Evolutionary conservation across 2,797 vertebrate species (phyloP), one percentile per base, ranked within the genome.

Genomic region (Echeneis naucrates): DNA sequence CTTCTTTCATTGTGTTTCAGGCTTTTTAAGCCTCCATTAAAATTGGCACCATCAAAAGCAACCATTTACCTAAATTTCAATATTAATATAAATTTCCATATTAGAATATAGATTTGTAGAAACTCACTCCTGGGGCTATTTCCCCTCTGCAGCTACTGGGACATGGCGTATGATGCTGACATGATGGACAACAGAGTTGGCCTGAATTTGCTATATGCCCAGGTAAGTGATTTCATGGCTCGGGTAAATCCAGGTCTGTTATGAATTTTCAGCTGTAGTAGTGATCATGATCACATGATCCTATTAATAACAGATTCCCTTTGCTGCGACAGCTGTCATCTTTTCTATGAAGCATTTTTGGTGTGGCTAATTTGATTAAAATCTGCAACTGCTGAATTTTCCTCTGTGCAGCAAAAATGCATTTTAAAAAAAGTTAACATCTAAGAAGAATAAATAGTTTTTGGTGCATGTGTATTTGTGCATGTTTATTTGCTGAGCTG

Each of bases 171-270:
- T 2, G 98, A 99, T 0, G 90, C 92, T 0, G 98, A 99, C 8
- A 96, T 98, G 13, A 99, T 99, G 97, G 98, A 99, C 83, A 97
- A 96, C 88, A 91, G 95, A 17, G 96, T 99, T 68, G 97, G 98
- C 68, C 83, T 99, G 66, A 98, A 97, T 85, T 88, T 99, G 88
- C 93, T 99, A 23, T 99, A 99, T 12, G 95, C 96, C 0, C 98
- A 99, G 97, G 98, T 98, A 91, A 93, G 94, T 51, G 17, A 30
- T 59, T 50, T 47, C 9, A 59, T 45, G 24, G 52, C 33, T 33
- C 23, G 1, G 3, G 17, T 30, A 45, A 64, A 61, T 11, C 2
- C 52, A 24, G 24, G 4, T 4, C 42, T 32, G 21, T 8, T 2
- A 2, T 56, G 62, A 53, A 24, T 51, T 62, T 54, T 47, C 54